Base-by-base conservation (phyloP, 2,888 invertebrate species). In the Gandaritis pyraliata region DNA sequence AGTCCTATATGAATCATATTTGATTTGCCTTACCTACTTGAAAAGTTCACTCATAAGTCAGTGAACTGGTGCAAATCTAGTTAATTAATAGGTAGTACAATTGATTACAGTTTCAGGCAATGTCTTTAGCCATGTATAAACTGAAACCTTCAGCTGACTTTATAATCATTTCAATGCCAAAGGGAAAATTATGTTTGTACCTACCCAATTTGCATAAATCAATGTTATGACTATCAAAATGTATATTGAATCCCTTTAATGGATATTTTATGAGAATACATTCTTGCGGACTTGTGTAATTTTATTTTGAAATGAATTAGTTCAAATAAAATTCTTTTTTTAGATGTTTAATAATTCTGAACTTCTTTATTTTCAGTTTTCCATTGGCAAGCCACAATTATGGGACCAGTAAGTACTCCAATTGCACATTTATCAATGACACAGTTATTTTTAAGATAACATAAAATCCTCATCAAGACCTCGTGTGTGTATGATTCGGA, bases 381-480 rank as follows among this genome's bases (percentile, higher is more conserved):
- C 95, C 99, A 99, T 93, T 99, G 99, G 99, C 99, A 99, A 95
- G 99, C 99, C 93, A 99, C 99, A 94, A 99, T 99, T 92, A 98
- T 99, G 98, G 99, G 99, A 94, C 99, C 99, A 94, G 97, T 97
- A 95, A 96, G 97, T 96, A 92, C 72, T 43, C 15, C 41, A 41
- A 43, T 2, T 15, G 0, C 8, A 13, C 5, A 16, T 3, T 47
- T 16, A 48, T 59, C 49, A 52, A 52, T 58, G 46, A 53, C 13
- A 43, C 52, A 15, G 43, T 58, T 65, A 29, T 50, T 48, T 49
- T 68, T 56, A 45, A 57, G 50, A 51, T 64, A 61, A 51, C 29
- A 53, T 16, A 43, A 43, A 43, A 16, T 16, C 11, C 10, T 16
- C 33, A 33, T 33, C 8, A 33, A 33, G 23, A 23, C 3, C 23